Conservation (phyloP, 2,888 invertebrate genomes). For the Melanostoma mellinum region DNA sequence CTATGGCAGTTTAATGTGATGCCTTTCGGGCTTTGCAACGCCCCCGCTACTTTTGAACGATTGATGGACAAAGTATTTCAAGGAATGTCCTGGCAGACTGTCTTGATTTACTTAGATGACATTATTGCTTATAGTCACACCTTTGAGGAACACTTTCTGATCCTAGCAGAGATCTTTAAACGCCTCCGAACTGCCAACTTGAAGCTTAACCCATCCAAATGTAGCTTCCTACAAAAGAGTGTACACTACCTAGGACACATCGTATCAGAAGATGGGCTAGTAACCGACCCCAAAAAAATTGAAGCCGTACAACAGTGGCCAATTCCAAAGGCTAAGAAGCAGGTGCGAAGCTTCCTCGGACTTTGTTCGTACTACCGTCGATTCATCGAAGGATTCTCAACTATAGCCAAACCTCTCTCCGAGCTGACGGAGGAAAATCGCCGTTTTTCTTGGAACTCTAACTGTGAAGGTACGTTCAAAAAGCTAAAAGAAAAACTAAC, state of each 20-base stretch:
- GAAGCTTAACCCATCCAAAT: slow-evolving; percentile 42
- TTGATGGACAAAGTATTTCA: slow-evolving; percentile 10
- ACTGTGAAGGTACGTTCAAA: neutral
- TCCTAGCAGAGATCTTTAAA: slow-evolving; percentile 33
- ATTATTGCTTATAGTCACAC: slow-evolving; percentile 56
- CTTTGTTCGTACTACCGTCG: neutral
- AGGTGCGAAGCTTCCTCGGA: too few relatives aligned
- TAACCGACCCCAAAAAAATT: slow-evolving; percentile 22
- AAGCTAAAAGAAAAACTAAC: slow-evolving; percentile 14
- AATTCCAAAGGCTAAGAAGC: too few relatives aligned
- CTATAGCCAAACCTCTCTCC: neutral
- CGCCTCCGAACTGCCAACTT: slow-evolving; percentile 20
- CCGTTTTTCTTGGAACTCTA: too few relatives aligned
- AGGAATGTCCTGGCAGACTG: slow-evolving; percentile 58
- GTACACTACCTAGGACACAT: too few relatives aligned
- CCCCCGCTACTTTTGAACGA: too few relatives aligned
- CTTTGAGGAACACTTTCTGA: slow-evolving; percentile 58
- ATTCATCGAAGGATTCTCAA: too few relatives aligned
- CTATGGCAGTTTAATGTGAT: slow-evolving; percentile 59
- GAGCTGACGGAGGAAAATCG: neutral
- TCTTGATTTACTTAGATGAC: slow-evolving; percentile 71
- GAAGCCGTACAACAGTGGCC: slow-evolving; percentile 18
- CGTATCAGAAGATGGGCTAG: slow-evolving; percentile 2
- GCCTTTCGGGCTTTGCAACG: too few relatives aligned
- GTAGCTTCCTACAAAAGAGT: neutral